Base-by-base conservation (phyloP, 2,113 vertebrate genomes). In the Lampris incognitus region DNA sequence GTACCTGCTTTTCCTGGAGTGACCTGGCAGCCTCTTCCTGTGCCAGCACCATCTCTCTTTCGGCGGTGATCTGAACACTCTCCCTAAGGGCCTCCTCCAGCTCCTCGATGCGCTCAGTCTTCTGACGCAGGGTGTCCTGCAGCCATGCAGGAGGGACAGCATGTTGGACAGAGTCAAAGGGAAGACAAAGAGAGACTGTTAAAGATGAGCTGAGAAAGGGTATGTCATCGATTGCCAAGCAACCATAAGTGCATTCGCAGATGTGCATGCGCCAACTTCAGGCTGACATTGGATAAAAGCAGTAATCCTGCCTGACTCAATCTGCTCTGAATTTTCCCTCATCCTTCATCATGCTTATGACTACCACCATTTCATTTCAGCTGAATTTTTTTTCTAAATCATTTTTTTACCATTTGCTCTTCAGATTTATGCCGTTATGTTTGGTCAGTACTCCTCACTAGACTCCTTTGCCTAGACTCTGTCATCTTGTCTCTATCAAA, bases 41-140 rank as follows among this genome's bases (percentile, higher is more conserved):
- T 62, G 98, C 98, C 49, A 99, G 95, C 84, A 99, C 97, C 98
- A 99, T 97, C 95, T 99, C 98, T 57, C 97, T 94, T 92, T 99
- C 98, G 56, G 98, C 97, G 50, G 97, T 99, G 93, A 99, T 99
- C 91, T 99, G 98, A 78, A 99, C 98, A 69, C 98, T 99, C 85
- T 99, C 98, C 90, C 98, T 95, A 86, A 99, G 95, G 66, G 98
- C 98, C 89, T 99, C 98, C 91, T 99, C 98, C 94, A 99, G 86
- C 80, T 99, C 98, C 93, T 99, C 98, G 51, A 99, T 99, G 76
- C 98, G 97, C 93, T 99, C 97, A 41, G 96, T 92, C 92, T 98
- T 99, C 95, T 96, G 97, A 85, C 94, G 96, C 65, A 99, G 92
- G 60, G 93, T 95, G 93, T 98, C 98, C 98, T 99, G 89, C 89